These are phyloP conservation scores for Microctenopoma lineatum DNA, from an alignment of 2,797 vertebrate genomes.

Conservation along the genomic window DNA sequence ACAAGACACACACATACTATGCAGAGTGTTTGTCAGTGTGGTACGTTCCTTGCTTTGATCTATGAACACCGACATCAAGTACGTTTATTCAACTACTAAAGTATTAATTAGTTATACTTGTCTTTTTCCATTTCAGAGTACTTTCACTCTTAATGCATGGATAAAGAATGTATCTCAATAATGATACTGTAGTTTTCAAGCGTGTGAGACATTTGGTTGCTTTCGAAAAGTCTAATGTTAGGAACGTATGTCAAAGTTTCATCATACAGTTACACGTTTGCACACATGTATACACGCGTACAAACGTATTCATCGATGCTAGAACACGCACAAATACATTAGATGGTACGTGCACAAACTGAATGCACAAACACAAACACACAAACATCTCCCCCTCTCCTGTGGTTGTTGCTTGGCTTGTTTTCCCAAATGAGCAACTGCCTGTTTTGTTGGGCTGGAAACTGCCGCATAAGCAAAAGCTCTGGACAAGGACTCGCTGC, in stretches of 20 bases:
- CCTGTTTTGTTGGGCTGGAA: constrained; percentile 63
- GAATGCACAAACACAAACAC: constrained; percentile 36
- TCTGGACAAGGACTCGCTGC: constrained; percentile 36
- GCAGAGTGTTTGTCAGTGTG: neutral
- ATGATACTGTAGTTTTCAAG: too few species aligned
- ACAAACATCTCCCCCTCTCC: constrained; percentile 25
- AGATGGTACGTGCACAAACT: constrained; percentile 17
- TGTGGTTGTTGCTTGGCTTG: constrained; percentile 45
- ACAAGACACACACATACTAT: neutral
- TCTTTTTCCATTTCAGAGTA: too few species aligned
- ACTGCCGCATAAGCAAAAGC: constrained; percentile 64
- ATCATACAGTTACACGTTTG: constrained; percentile 23
- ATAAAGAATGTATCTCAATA: too few species aligned
- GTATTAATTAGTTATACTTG: too few species aligned
- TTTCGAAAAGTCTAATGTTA: constrained; percentile 41
- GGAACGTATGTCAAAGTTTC: constrained; percentile 28
- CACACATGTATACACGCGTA: constrained; percentile 1
- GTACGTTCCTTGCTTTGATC: neutral
- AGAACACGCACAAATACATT: constrained; percentile 16
- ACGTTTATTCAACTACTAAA: too few species aligned
- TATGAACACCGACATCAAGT: too few species aligned
- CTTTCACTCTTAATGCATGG: too few species aligned
- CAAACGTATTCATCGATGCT: constrained; percentile 1
- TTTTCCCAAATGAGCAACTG: constrained; percentile 54
- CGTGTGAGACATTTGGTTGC: too few species aligned